phyloP scores from a whole-genome alignment of 1,140 invertebrate species.

The Pseudomyrmex pallidus region DNA sequence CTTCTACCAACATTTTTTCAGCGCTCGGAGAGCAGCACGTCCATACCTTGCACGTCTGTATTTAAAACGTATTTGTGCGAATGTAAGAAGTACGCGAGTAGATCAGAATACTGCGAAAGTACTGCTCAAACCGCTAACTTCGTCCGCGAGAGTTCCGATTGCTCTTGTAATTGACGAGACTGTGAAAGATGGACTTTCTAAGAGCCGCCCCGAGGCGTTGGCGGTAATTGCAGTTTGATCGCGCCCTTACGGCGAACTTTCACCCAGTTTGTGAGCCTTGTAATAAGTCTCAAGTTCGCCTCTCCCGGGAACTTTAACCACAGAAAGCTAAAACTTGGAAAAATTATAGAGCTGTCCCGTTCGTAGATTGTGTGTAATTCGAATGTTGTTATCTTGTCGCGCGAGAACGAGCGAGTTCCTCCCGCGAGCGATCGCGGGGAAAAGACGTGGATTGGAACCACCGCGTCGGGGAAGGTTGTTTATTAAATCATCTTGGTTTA shows the following conservation, averaged over 20 bases:
- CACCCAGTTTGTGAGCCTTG: constrained; percentile 58
- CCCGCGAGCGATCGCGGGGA: no score
- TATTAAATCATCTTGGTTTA: constrained; percentile 29
- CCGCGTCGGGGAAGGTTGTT: neutral
- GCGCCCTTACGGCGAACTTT: constrained; percentile 61
- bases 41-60: constrained; percentile 32
- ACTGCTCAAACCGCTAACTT: constrained; percentile 33
- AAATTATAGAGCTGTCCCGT: constrained; percentile 34
- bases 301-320: constrained; percentile 40
- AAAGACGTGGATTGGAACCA: no score
- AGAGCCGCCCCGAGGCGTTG: constrained; percentile 18
- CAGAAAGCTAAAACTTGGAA: constrained; percentile 21
- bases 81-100: constrained; percentile 10
- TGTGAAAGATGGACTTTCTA: constrained; percentile 66
- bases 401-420: neutral
- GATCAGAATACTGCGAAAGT: constrained; percentile 68
- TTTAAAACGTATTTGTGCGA: constrained; percentile 56
- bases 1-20: no score
- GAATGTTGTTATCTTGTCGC: neutral
- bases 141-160: constrained; percentile 66
- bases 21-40: no score
- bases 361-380: constrained; percentile 25
- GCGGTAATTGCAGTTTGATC: constrained; percentile 71
- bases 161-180: constrained; percentile 70
- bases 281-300: constrained; percentile 38